A percentile compares a stretch with the other conserved stretches of the same genome.
Evolutionary conservation across 2,888 invertebrate genomes (phyloP).

Genomic region (Nomada flava): DNA sequence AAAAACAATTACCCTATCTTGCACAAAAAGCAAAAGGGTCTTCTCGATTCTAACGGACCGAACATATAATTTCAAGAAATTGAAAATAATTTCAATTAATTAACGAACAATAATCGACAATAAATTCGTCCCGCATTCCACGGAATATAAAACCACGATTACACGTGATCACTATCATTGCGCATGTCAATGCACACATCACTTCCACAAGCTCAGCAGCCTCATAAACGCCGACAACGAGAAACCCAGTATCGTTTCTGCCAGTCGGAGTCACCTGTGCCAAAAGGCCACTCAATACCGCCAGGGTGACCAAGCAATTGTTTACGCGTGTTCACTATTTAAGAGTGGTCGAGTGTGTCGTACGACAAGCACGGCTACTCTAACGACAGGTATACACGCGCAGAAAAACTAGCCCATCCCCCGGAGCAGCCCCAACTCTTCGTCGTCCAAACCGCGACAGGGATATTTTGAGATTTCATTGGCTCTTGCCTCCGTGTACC

Average conservation of each 20-base stretch:
- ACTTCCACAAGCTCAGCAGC: neutral
- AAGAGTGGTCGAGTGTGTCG: slow-evolving; percentile 30
- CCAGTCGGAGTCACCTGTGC: neutral
- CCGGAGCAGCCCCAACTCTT: neutral
- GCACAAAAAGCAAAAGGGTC: too few relatives aligned
- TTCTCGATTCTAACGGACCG: too few relatives aligned
- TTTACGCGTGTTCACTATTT: slow-evolving; percentile 41
- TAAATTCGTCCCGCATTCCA: too few relatives aligned
- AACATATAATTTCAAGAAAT: too few relatives aligned
- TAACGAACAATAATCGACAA: too few relatives aligned
- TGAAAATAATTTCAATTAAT: too few relatives aligned
- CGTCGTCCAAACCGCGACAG: slow-evolving; percentile 4
- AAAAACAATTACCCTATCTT: too few relatives aligned
- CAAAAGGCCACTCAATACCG: slow-evolving; percentile 51
- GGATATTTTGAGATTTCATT: slow-evolving; percentile 64
- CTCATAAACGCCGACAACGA: slow-evolving; percentile 7
- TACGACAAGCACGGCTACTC: neutral
- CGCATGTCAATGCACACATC: neutral
- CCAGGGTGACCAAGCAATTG: slow-evolving; percentile 26
- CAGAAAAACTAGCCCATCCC: slow-evolving; percentile 9
- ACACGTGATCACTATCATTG: neutral
- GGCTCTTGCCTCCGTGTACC: slow-evolving; percentile 41
- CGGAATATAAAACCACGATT: neutral
- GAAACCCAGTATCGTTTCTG: slow-evolving; percentile 19
- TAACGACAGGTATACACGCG: neutral